Conservation (phyloP, 2,888 invertebrate genomes). For the Enchytraeus crypticus region DNA sequence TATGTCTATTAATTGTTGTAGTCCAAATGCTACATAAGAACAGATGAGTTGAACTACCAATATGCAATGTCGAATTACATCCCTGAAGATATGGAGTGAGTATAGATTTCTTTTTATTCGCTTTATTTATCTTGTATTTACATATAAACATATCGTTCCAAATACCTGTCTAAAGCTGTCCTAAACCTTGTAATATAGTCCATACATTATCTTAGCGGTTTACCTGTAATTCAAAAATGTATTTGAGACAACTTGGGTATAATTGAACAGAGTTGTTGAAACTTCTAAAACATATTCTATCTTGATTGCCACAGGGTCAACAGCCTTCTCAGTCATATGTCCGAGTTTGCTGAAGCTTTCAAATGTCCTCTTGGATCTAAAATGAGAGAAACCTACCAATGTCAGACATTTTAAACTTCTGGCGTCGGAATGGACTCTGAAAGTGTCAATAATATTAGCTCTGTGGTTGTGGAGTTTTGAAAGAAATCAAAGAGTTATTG, state of each 20-base stretch:
- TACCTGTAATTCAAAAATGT: too few relatives aligned
- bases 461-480: too few relatives aligned
- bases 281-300: neutral
- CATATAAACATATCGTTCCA: too few relatives aligned
- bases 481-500: too few relatives aligned
- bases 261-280: too few relatives aligned
- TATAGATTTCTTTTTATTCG: neutral
- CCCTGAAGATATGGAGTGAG: slow-evolving; percentile 1
- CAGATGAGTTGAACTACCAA: neutral
- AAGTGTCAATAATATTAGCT: too few relatives aligned
- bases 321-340: slow-evolving; percentile 11
- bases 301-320: neutral
- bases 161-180: too few relatives aligned
- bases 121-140: too few relatives aligned
- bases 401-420: neutral
- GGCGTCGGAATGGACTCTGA: too few relatives aligned
- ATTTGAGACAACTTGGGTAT: too few relatives aligned
- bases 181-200: too few relatives aligned
- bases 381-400: neutral
- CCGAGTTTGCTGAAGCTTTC: slow-evolving; percentile 8
- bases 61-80: neutral
- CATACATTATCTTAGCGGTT: too few relatives aligned
- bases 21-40: slow-evolving; percentile 1
- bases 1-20: neutral
- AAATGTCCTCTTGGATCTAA: slow-evolving; percentile 1